These are phyloP conservation scores for Lacanobia oleracea DNA, from an alignment of 2,888 invertebrate genomes.

Conservation along the genomic window DNA sequence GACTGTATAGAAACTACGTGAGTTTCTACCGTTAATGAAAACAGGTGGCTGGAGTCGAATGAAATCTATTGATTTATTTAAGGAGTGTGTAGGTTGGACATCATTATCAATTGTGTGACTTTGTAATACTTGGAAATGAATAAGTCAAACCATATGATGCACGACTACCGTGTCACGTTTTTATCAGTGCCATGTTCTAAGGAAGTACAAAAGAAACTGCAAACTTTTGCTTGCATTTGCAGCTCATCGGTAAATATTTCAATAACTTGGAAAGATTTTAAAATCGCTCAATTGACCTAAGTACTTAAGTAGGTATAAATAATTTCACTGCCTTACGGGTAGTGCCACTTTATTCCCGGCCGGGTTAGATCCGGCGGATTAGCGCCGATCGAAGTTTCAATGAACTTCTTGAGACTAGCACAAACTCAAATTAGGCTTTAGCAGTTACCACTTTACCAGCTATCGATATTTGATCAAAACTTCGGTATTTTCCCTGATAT, in stretches of 20 bases:
- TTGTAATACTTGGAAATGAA: slow-evolving; percentile 26
- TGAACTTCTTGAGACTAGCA: slow-evolving; percentile 47
- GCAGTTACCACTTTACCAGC: neutral
- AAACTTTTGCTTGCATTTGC: neutral
- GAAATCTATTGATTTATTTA: slow-evolving; percentile 15
- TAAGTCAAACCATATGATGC: slow-evolving; percentile 31
- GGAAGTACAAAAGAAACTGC: slow-evolving; percentile 14
- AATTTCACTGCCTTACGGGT: slow-evolving; percentile 28
- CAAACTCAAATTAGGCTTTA: slow-evolving; percentile 48
- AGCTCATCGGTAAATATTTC: slow-evolving; percentile 5
- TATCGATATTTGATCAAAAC: slow-evolving; percentile 29
- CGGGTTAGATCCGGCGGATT: slow-evolving; percentile 44
- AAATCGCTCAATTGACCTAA: slow-evolving; percentile 18
- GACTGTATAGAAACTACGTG: slow-evolving; percentile 35
- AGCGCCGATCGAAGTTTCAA: slow-evolving; percentile 57
- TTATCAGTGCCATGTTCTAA: slow-evolving; percentile 30
- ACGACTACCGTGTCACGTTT: slow-evolving; percentile 51
- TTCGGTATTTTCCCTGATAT: slow-evolving; percentile 1
- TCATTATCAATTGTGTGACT: slow-evolving; percentile 29
- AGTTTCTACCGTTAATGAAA: slow-evolving; percentile 38
- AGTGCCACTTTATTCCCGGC: slow-evolving; percentile 32
- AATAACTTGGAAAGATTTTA: slow-evolving; percentile 3
- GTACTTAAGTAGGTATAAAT: neutral
- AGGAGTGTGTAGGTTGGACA: neutral
- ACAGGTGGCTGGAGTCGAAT: slow-evolving; percentile 34